Conservation (phyloP, 2,797 vertebrate species). For the Ptychobarbus kaznakovi region DNA sequence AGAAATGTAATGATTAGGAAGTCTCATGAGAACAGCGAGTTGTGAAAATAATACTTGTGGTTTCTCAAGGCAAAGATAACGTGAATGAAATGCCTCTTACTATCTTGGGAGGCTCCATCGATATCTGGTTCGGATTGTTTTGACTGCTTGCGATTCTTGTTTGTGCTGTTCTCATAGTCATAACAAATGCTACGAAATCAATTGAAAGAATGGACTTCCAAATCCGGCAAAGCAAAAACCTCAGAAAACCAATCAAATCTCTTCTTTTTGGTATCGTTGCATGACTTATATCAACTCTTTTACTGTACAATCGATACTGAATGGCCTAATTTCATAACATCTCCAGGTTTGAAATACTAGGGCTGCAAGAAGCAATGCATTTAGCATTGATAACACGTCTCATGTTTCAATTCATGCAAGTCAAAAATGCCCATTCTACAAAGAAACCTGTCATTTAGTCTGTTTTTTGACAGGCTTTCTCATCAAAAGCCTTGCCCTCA, state of each 20-base stretch:
- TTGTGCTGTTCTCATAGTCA: slow-evolving; percentile 47
- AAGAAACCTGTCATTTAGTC: slow-evolving; percentile 67
- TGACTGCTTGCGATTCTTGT: slow-evolving; percentile 44
- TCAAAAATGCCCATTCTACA: slow-evolving; percentile 66
- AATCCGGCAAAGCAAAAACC: not conserved
- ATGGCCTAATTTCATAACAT: slow-evolving; percentile 6
- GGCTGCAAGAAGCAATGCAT: slow-evolving; percentile 9
- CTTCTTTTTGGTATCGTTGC: slow-evolving; percentile 5
- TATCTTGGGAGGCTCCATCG: slow-evolving; percentile 44
- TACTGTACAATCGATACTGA: not conserved
- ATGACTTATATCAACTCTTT: slow-evolving; percentile 5
- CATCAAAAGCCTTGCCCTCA: slow-evolving; percentile 58
- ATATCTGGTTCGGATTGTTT: slow-evolving; percentile 49
- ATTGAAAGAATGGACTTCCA: slow-evolving; percentile 25
- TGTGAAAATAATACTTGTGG: slow-evolving; percentile 15
- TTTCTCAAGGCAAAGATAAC: slow-evolving; percentile 37
- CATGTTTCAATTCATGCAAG: slow-evolving; percentile 53
- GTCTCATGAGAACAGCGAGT: not conserved
- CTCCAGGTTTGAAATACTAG: not conserved
- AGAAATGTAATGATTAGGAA: slow-evolving; percentile 4
- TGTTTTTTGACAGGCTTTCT: slow-evolving; percentile 16
- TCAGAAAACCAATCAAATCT: slow-evolving; percentile 18
- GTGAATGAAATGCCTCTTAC: slow-evolving; percentile 43
- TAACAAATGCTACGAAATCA: slow-evolving; percentile 45
- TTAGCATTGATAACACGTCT: not conserved